A percentile compares a stretch with the other conserved stretches of the same genome.
These are phyloP conservation scores for Drosophila simulans DNA, from an alignment of 1,140 invertebrate genomes.

Conservation along the genomic window DNA sequence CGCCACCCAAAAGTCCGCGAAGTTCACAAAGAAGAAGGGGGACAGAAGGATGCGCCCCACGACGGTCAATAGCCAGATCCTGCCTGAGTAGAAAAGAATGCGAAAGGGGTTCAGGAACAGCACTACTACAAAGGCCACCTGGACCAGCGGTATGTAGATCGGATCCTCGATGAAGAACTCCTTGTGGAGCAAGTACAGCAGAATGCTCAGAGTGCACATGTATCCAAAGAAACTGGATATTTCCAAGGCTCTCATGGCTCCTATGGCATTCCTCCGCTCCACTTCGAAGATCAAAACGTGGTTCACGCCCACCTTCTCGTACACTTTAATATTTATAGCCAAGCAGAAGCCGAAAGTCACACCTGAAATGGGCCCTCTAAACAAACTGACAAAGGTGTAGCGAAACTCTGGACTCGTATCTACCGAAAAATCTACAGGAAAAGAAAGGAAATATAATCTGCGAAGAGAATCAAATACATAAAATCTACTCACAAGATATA, in stretches of 20 bases:
- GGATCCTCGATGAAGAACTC: slow-evolving; percentile 85
- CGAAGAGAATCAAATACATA: not conserved
- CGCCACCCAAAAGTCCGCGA: slow-evolving; percentile 97
- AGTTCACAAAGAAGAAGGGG: slow-evolving; percentile 93
- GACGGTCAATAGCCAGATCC: slow-evolving; percentile 75
- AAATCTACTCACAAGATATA: slow-evolving; percentile 85
- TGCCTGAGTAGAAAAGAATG: slow-evolving; percentile 84
- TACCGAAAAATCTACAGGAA: slow-evolving; percentile 46
- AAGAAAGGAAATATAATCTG: not conserved
- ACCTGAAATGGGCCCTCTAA: slow-evolving; percentile 88
- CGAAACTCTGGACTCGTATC: slow-evolving; percentile 1
- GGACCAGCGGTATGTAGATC: slow-evolving; percentile 87
- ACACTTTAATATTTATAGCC: slow-evolving; percentile 89
- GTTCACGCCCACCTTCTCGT: slow-evolving; percentile 91
- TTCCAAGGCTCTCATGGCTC: slow-evolving; percentile 89
- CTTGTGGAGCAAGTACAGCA: slow-evolving; percentile 85
- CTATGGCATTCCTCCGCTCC: slow-evolving; percentile 88
- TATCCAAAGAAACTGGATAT: slow-evolving; percentile 88
- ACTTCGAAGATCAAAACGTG: slow-evolving; percentile 92
- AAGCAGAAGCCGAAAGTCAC: slow-evolving; percentile 88
- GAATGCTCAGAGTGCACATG: slow-evolving; percentile 87
- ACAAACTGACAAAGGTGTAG: slow-evolving; percentile 84
- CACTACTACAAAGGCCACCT: slow-evolving; percentile 86
- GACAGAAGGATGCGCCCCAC: slow-evolving; percentile 88
- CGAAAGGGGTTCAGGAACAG: slow-evolving; percentile 88